Percentiles rank a stretch among this genome's conserved stretches.
Evolutionary conservation across 2,888 invertebrate genomes (phyloP).

Genomic region (Camponotus fellah): DNA sequence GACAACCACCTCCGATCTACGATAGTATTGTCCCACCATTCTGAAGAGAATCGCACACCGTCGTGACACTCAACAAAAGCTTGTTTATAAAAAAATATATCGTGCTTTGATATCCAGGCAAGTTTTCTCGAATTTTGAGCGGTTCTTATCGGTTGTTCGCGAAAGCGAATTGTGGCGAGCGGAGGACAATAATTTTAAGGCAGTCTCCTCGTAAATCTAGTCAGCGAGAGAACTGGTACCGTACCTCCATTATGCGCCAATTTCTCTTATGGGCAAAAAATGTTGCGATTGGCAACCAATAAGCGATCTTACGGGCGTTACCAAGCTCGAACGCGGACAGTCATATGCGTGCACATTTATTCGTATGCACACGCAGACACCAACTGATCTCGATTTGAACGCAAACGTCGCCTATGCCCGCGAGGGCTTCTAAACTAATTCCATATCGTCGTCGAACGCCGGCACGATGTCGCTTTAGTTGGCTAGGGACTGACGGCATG

Average conservation of each 20-base stretch:
- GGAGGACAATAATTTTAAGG: slow-evolving; percentile 71
- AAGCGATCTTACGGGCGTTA: slow-evolving; percentile 75
- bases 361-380: slow-evolving; percentile 16
- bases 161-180: slow-evolving; percentile 40
- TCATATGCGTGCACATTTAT: slow-evolving; percentile 4
- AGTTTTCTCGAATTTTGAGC: slow-evolving; percentile 35
- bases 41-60: slow-evolving; percentile 57
- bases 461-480: slow-evolving; percentile 50
- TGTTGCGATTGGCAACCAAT: slow-evolving; percentile 73
- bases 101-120: background rate
- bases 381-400: slow-evolving; percentile 46
- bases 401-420: slow-evolving; percentile 55
- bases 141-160: slow-evolving; percentile 23
- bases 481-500: slow-evolving; percentile 45
- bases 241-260: slow-evolving; percentile 69
- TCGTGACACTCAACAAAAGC: slow-evolving; percentile 36
- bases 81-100: slow-evolving; percentile 14
- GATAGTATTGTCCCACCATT: slow-evolving; percentile 77
- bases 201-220: slow-evolving; percentile 74
- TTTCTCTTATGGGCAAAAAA: slow-evolving; percentile 76
- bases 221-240: slow-evolving; percentile 70
- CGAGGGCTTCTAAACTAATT: slow-evolving; percentile 66
- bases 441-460: slow-evolving; percentile 68
- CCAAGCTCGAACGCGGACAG: slow-evolving; percentile 50
- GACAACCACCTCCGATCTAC: slow-evolving; percentile 77